Conservation (phyloP, 2,113 vertebrate species). For the Synodontis membranacea region DNA sequence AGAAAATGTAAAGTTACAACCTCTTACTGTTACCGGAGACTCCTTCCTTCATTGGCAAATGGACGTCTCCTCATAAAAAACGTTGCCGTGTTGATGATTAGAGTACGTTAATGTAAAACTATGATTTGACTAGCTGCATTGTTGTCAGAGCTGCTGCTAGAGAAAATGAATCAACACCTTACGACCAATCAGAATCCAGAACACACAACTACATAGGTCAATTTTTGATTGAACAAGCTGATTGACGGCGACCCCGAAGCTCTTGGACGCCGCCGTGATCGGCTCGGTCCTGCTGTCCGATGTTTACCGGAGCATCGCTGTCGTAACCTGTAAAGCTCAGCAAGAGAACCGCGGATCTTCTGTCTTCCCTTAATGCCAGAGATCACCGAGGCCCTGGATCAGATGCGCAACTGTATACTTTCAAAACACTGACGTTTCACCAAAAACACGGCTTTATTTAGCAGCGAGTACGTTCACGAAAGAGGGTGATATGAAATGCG, state of each 20-base stretch:
- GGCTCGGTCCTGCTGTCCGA: neutral
- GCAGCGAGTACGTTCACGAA: neutral
- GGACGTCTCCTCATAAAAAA: too few species aligned
- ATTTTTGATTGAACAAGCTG: too few species aligned
- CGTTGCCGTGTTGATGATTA: too few species aligned
- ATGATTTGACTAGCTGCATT: neutral
- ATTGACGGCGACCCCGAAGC: neutral
- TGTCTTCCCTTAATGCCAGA: neutral
- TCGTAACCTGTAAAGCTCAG: constrained; percentile 6
- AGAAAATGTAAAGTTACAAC: too few species aligned
- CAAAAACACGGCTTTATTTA: neutral
- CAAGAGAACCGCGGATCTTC: constrained; percentile 12
- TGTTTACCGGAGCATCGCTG: constrained; percentile 36
- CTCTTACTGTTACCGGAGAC: too few species aligned
- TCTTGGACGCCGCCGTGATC: neutral
- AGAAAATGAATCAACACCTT: neutral
- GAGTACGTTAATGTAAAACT: neutral
- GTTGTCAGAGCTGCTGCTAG: neutral
- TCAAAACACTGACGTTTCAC: too few species aligned
- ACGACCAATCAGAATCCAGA: neutral
- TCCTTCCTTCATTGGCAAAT: too few species aligned
- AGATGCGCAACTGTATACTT: neutral
- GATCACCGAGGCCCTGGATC: neutral
- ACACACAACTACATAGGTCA: too few species aligned
- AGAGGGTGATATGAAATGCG: neutral